Conservation (phyloP, 1,140 invertebrate genomes). For the Globodera rostochiensis region DNA sequence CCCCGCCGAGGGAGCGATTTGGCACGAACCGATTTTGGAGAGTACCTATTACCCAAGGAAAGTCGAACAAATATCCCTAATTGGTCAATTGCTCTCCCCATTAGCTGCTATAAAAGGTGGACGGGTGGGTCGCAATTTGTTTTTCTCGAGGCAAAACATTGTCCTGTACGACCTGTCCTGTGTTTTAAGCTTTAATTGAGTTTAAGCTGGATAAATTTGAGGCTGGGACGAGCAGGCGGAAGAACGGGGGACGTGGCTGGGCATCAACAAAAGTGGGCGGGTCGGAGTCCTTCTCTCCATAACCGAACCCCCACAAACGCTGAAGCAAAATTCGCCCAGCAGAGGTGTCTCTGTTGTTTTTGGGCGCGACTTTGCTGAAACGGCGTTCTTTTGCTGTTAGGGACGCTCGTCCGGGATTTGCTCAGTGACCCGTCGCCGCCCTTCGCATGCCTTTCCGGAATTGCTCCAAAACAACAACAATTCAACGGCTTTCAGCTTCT, state of each 20-base stretch:
- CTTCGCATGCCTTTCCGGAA: slow-evolving; percentile 22
- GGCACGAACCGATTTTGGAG: too few species aligned
- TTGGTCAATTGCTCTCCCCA: slow-evolving; percentile 21
- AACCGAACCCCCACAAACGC: slow-evolving; percentile 40
- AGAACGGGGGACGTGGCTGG: slow-evolving; percentile 52
- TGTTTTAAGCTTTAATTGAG: too few species aligned
- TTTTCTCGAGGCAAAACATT: too few species aligned
- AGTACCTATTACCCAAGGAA: too few species aligned
- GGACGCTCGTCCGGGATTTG: slow-evolving; percentile 40
- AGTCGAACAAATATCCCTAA: not conserved
- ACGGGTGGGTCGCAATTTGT: too few species aligned
- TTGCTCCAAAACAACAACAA: slow-evolving; percentile 22
- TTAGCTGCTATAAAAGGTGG: too few species aligned
- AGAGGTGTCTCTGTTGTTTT: slow-evolving; percentile 29
- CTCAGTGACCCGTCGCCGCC: slow-evolving; percentile 16
- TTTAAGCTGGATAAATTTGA: slow-evolving; percentile 6
- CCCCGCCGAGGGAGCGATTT: too few species aligned
- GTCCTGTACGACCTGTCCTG: too few species aligned
- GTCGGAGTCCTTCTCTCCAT: slow-evolving; percentile 53
- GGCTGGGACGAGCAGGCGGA: slow-evolving; percentile 48
- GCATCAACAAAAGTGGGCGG: slow-evolving; percentile 39
- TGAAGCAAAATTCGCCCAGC: slow-evolving; percentile 30
- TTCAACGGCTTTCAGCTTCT: slow-evolving; percentile 55
- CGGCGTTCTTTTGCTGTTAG: slow-evolving; percentile 33
- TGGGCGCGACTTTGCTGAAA: not conserved